Conservation (phyloP, 2,888 invertebrate genomes). For the Volucella inanis region DNA sequence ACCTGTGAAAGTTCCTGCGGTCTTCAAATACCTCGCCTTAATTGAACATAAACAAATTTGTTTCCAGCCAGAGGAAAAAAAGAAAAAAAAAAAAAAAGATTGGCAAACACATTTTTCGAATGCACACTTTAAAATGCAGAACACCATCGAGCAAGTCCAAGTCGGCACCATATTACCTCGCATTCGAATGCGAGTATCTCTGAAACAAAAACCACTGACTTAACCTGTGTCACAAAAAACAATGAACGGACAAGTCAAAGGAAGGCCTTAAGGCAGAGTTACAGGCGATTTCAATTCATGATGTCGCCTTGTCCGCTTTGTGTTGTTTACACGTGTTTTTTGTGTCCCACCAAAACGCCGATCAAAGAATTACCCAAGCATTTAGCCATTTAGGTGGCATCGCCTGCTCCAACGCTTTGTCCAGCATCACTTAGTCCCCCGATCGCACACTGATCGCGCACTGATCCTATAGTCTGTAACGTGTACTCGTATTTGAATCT, state of each 20-base stretch:
- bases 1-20: background rate
- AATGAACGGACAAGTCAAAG: slow-evolving; percentile 71
- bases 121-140: slow-evolving; percentile 70
- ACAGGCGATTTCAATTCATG: slow-evolving; percentile 71
- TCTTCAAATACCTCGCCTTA: slow-evolving; percentile 33
- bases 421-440: slow-evolving; percentile 63
- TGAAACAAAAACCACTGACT: slow-evolving; percentile 51
- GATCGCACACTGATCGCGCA: slow-evolving; percentile 7
- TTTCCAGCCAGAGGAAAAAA: slow-evolving; percentile 28
- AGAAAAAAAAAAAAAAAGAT: slow-evolving; percentile 19
- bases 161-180: slow-evolving; percentile 20
- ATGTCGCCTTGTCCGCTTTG: slow-evolving; percentile 74
- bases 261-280: slow-evolving; percentile 35
- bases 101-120: slow-evolving; percentile 58
- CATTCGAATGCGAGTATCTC: background rate
- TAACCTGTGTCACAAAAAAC: slow-evolving; percentile 56
- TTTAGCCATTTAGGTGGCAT: slow-evolving; percentile 75
- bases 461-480: slow-evolving; percentile 29
- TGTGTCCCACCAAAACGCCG: slow-evolving; percentile 63
- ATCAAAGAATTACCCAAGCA: slow-evolving; percentile 73
- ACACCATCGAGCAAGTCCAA: slow-evolving; percentile 64
- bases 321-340: slow-evolving; percentile 75
- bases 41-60: slow-evolving; percentile 73
- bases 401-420: slow-evolving; percentile 72
- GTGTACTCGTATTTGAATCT: background rate